phyloP scores from a whole-genome alignment of 1,140 invertebrate genomes.

The Apis laboriosa region DNA sequence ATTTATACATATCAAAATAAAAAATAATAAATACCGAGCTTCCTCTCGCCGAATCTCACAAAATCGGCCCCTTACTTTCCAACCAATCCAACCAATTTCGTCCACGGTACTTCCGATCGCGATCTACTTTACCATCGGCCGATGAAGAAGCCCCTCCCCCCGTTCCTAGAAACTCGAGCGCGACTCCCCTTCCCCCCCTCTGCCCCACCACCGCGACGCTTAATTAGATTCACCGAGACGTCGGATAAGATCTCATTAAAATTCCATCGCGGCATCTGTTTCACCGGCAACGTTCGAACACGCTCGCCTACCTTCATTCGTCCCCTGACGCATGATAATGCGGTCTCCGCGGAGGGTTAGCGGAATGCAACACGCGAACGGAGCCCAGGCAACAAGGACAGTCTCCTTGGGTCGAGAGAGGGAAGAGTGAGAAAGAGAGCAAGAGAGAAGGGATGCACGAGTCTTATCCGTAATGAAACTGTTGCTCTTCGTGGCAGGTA shows the following conservation, averaged over 20 bases:
- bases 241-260: conserved; percentile 50
- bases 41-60: too few relatives aligned
- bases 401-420: not conserved
- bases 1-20: too few relatives aligned
- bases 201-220: not conserved
- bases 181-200: not conserved
- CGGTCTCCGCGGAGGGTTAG: conserved; percentile 28
- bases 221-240: conserved; percentile 43
- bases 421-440: not conserved
- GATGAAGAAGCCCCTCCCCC: too few relatives aligned
- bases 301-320: not conserved
- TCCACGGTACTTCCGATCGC: not conserved
- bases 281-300: conserved; percentile 15
- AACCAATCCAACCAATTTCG: not conserved
- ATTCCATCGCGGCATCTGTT: conserved; percentile 47
- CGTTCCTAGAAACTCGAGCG: not conserved
- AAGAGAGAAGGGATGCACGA: conserved; percentile 9
- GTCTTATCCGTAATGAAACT: conserved; percentile 47
- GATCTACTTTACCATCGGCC: not conserved
- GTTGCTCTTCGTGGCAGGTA: conserved; percentile 47
- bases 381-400: conserved; percentile 4
- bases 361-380: conserved; percentile 21
- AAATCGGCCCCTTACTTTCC: too few relatives aligned
- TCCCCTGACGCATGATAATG: conserved; percentile 44
- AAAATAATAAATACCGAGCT: too few relatives aligned